Evolutionary conservation across 2,113 vertebrate species (phyloP), one percentile per base, ranked within the genome.

Genomic region (Aldabrachelys gigantea): DNA sequence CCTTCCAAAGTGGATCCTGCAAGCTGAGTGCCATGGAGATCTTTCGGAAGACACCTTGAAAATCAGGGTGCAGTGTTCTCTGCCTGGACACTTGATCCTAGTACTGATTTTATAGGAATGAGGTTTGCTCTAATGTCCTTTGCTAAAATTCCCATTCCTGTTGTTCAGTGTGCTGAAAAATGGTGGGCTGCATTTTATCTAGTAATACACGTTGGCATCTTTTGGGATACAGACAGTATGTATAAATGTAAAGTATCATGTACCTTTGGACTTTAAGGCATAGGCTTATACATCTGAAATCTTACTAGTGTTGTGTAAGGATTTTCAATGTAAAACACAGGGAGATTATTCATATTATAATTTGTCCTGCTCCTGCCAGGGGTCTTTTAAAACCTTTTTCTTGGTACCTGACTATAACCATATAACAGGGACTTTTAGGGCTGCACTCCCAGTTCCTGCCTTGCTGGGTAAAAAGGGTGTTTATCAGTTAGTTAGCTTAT

Each of bases 91-190:
- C 84, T 49, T 65, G 88, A 76, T 53, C 47, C 81, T 29, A 4
- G 29, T 21, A 85, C 78, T 93, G 52, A 52, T 95, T 92, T 54
- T 85, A 50, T 69, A 87, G 72, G 83, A 96, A 86, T 72, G 21
- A 41, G n/a, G 52, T 44, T 11, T 87, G 84, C 82, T 35, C 47
- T 17, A 1, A 4, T 25, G 87, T 87, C 93, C 17, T 52, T 47
- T 90, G 90, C 87, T 89, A 35, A 90, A 84, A 76, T 25, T 13
- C 10, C 80, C 62, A 2, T 56, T 87, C 50, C 0, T 69, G 0
- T 38, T 52, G 84, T 83, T 88, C 69, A 90, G 35, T 29, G 85
- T 80, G 59, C 80, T 0, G 4, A 29, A 79, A 86, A 22, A 8
- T 0, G 62, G 53, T 57, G 86, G 91, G 53, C 83, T 3, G 4